These are phyloP conservation scores for Catocala fraxini DNA, from an alignment of 2,888 invertebrate species.

Conservation along the genomic window DNA sequence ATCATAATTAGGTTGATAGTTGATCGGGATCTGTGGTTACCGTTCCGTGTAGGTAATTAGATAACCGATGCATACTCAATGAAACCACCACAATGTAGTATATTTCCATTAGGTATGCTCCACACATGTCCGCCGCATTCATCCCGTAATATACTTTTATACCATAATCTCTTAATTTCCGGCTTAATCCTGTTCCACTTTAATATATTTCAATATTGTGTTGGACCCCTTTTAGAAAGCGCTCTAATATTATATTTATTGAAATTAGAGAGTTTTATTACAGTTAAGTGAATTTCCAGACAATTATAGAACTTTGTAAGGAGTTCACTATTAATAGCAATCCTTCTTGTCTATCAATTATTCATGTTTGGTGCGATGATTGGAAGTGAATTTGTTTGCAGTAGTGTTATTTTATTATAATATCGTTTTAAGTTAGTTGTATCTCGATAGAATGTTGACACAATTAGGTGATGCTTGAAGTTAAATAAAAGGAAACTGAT, in stretches of 20 bases:
- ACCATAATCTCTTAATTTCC: slow-evolving; percentile 33
- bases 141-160: slow-evolving; percentile 9
- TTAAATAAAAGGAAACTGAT: too few relatives aligned
- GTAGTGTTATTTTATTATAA: too few relatives aligned
- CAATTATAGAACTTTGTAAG: slow-evolving; percentile 11
- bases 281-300: slow-evolving; percentile 26
- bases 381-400: too few relatives aligned
- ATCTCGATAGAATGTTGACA: too few relatives aligned
- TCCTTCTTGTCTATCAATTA: too few relatives aligned
- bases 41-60: slow-evolving; percentile 29
- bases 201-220: slow-evolving; percentile 23
- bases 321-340: background rate
- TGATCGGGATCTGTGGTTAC: slow-evolving; percentile 35
- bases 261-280: slow-evolving; percentile 20
- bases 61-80: slow-evolving; percentile 33
- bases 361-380: too few relatives aligned
- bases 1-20: slow-evolving; percentile 33
- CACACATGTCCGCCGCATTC: slow-evolving; percentile 7
- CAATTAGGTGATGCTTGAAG: too few relatives aligned
- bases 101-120: slow-evolving; percentile 8
- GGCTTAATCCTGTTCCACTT: slow-evolving; percentile 12
- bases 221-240: slow-evolving; percentile 14
- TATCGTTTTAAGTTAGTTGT: too few relatives aligned
- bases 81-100: slow-evolving; percentile 22
- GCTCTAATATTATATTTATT: slow-evolving; percentile 27